Base-by-base conservation (phyloP, 2,797 vertebrate genomes). In the Heteromormyrus szaboi region DNA sequence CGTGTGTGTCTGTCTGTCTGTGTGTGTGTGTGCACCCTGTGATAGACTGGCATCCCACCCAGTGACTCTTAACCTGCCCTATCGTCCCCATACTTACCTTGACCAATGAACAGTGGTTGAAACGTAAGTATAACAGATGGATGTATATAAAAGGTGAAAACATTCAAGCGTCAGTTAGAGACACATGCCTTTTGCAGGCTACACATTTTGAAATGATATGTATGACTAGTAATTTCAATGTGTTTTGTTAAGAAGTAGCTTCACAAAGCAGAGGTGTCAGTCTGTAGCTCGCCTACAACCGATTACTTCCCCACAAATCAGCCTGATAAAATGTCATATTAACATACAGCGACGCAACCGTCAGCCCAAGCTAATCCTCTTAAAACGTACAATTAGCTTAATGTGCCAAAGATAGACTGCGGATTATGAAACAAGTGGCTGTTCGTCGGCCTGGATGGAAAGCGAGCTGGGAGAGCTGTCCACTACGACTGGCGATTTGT, bases 301-400 rank as follows among this genome's bases (percentile, higher is more conserved):
- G 56, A 86, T 86, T 41, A 72, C 37, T 72, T 88, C 56, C 33
- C 65, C 48, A 1, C 68, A 37, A 89, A 85, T 89, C 84, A 54
- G 84, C 65, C 29, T 54, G 84, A 89, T 86, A 54, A 86, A 86
- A 62, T 89, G 88, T 79, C 62, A 89, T 44, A 86, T 89, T 56
- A 76, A 76, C 37, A 89, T 86, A 19, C 29, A 25, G 62, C 22
- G 76, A 65, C 79, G 76, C 41, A 87, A 46, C 33, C 41, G 22
- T 76, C 48, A 86, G 65, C 62, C 68, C 33, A 86, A 41, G 50
- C 33, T 87, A 89, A 89, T 85, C 88, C 50, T 89, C 48, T 65
- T 86, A 89, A 89, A 76, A 76, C 51, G 88, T 89, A 53, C 88
- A 89, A 89, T 89, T 89, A 89, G 62, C 65, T 86, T 86, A 44